Evolutionary conservation across 2,797 vertebrate genomes (phyloP).

Genomic region (Gymnoscopelus microlampas): DNA sequence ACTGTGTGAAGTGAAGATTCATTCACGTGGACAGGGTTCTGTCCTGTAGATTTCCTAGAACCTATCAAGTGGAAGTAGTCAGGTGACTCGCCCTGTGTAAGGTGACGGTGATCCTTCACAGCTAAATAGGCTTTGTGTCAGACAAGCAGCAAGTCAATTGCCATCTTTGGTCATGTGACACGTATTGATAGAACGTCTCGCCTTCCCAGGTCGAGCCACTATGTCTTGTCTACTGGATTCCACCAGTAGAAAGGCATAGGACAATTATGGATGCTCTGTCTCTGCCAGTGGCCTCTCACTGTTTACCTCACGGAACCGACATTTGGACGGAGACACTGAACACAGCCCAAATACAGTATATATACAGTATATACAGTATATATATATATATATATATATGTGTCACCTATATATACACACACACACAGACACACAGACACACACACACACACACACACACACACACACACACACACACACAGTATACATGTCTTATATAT

Average conservation of each 20-base stretch:
- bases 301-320: slow-evolving; percentile 61
- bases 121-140: slow-evolving; percentile 32
- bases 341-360: slow-evolving; percentile 45
- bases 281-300: slow-evolving; percentile 33
- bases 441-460: not conserved
- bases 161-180: slow-evolving; percentile 11
- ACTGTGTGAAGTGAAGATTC: no score
- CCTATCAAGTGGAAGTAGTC: slow-evolving; percentile 22
- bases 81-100: slow-evolving; percentile 20
- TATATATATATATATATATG: no score
- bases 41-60: slow-evolving; percentile 1
- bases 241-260: slow-evolving; percentile 45
- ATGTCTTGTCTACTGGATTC: slow-evolving; percentile 25
- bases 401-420: no score
- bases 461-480: not conserved
- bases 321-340: slow-evolving; percentile 72
- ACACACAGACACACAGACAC: not conserved
- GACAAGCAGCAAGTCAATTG: slow-evolving; percentile 16
- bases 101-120: slow-evolving; percentile 16
- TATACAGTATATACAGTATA: no score
- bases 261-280: slow-evolving; percentile 61
- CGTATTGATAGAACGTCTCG: slow-evolving; percentile 42
- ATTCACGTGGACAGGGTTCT: no score
- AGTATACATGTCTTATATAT: no score
- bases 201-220: slow-evolving; percentile 21